Evolutionary conservation across 1,140 invertebrate species (phyloP), one percentile per base, ranked within the genome.

Genomic region (Eubasilissa regina): DNA sequence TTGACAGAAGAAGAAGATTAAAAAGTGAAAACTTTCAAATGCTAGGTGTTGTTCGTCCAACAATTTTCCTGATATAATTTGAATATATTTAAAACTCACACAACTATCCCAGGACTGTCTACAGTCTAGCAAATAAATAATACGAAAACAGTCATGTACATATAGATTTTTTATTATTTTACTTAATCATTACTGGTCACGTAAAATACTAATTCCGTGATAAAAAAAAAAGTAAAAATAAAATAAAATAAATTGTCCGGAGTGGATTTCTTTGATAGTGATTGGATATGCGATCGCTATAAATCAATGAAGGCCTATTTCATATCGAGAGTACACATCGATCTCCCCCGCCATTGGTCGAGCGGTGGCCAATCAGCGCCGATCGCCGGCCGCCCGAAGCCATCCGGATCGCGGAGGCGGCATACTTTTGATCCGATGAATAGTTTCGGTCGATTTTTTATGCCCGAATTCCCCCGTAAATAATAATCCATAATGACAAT

Each of bases 401-500:
- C 72, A 17, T 21, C 74, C 62, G 72, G 10, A 75, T 47, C 60
- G n/a, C 55, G 51, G 25, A 12, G 35, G 11, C 72, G 55, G 55
- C 35, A n/a, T 13, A 58, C 70, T 74, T 56, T 4, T 25, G 45
- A 51, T 25, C 15, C 74, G 12, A 55, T 13, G 15, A 64, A 66
- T 45, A 51, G 35, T 72, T 56, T 53, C 13, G 21, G 70, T 9
- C 51, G 19, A 53, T 77, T 82, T 82, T 82, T 82, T 55, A 79
- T 75, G 55, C 44, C 45, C 55, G 78, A 80, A 80, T 78, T 48
- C 77, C 64, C 47, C 73, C 77, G 73, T 79, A 81, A 78, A 82
- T 82, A 82, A 82, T 82, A 82, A 78, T 78, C 56, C 76, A 78
- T 82, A 82, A 82, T 82, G 78, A 82, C 81, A 75, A 82, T 82